Evolutionary conservation across 2,888 invertebrate genomes (phyloP), one percentile per base, ranked within the genome.

Genomic region (Amiota mariae): DNA sequence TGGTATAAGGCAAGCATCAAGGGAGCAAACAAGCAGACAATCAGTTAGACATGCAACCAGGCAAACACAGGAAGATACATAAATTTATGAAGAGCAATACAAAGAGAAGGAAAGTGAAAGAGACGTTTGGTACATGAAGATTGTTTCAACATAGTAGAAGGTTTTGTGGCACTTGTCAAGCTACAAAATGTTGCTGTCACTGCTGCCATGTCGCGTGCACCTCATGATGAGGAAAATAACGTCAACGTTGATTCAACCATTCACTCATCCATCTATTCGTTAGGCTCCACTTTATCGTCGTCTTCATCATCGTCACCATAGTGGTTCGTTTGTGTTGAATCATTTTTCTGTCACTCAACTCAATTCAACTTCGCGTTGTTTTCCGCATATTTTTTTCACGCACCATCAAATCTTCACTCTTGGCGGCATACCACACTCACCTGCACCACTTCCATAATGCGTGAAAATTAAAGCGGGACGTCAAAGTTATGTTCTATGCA

Each of bases 141-240:
- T 36, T 36, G 36, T 36, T 36, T 6, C 36, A 6, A 36, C 36
- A 36, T 36, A 36, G 36, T 6, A 36, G 36, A 36, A 36, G 4
- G 77, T 77, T 80, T 68, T 73, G 75, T 63, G 70, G 73, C 68
- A 74, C 77, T 75, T 79, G 82, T 76, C 73, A 73, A 78, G 77
- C 36, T 13, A 18, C 15, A 13, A 61, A 61, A 61, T 13, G 18
- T 20, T 61, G 36, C 6, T 36, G 36, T 36, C 36, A 36, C 36
- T 36, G 36, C 36, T 36, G 36, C 36, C 36, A 36, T 36, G 36
- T 36, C 36, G 36, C 36, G 2, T 36, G 36, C 36, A 6, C 36
- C 8, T 36, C 36, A 57, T 57, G 57, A 57, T 20, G 12, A 10
- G n/a, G 57, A 57, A 18, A 57, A 57, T 57, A 20, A 57, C 18